Evolutionary conservation across 1,140 invertebrate genomes (phyloP).

Genomic region (Psix sp.): DNA sequence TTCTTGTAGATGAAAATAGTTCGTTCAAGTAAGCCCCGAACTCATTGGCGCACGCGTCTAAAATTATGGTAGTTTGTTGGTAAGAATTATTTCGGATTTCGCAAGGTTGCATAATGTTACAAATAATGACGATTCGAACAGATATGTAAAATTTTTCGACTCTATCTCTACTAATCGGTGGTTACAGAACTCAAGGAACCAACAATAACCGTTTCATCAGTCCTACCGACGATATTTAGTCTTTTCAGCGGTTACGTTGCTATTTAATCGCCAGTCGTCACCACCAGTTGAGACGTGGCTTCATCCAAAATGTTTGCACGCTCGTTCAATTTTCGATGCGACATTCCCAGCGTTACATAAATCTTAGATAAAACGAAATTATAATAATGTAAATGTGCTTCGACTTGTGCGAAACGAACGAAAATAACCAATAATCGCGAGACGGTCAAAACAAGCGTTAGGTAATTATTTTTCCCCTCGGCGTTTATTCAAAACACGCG

Average conservation of each 20-base stretch:
- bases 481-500: too few species aligned
- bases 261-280: constrained; percentile 8
- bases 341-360: constrained; percentile 21
- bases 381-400: constrained; percentile 27
- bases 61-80: constrained; percentile 1
- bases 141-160: not conserved
- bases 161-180: not conserved
- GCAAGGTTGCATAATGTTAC: not conserved
- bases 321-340: not conserved
- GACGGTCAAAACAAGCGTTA: too few species aligned
- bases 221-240: too few species aligned
- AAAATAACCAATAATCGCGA: not conserved
- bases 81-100: constrained; percentile 1
- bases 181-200: too few species aligned
- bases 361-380: constrained; percentile 30
- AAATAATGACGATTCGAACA: not conserved
- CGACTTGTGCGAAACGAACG: constrained; percentile 9
- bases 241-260: not conserved
- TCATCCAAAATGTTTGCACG: constrained; percentile 7
- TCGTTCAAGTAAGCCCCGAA: too few species aligned
- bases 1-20: too few species aligned
- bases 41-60: constrained; percentile 16
- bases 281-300: constrained; percentile 1
- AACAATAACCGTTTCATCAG: too few species aligned
- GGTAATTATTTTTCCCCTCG: too few species aligned